Conservation (phyloP, 2,888 invertebrate species). For the Mallateleia sp. region DNA sequence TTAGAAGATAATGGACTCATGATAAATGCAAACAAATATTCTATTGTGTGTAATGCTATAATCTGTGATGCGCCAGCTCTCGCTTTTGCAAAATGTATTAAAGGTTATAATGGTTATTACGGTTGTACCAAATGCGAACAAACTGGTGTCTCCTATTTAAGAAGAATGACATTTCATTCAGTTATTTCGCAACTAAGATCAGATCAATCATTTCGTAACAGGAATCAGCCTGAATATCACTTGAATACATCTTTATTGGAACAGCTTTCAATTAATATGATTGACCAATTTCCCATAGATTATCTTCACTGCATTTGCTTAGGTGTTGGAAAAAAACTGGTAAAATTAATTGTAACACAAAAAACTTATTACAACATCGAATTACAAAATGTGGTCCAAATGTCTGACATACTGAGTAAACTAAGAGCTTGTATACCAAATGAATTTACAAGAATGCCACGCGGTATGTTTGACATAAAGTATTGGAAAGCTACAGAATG, state of each 20-base stretch:
- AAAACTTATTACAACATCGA: neutral
- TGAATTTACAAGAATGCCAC: neutral
- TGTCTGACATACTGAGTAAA: neutral
- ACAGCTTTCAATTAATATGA: too few species aligned
- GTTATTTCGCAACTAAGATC: too few species aligned
- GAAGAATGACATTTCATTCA: too few species aligned
- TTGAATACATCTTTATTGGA: too few species aligned
- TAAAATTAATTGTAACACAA: neutral
- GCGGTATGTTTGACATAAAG: neutral
- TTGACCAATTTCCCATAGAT: too few species aligned
- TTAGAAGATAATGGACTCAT: neutral
- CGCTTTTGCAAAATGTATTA: neutral
- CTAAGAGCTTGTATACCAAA: neutral
- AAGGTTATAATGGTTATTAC: neutral
- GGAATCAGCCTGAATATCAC: too few species aligned
- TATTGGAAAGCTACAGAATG: conserved; percentile 4
- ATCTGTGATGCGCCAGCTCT: neutral
- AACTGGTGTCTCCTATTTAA: too few species aligned
- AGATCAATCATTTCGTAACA: too few species aligned
- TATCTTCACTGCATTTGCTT: too few species aligned
- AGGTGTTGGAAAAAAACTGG: too few species aligned
- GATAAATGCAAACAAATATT: neutral
- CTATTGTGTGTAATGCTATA: neutral
- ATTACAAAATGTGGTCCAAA: neutral
- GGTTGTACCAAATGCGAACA: neutral